These are phyloP conservation scores for Empidonax alnorum DNA, from an alignment of 2,113 vertebrate genomes.

Conservation along the genomic window DNA sequence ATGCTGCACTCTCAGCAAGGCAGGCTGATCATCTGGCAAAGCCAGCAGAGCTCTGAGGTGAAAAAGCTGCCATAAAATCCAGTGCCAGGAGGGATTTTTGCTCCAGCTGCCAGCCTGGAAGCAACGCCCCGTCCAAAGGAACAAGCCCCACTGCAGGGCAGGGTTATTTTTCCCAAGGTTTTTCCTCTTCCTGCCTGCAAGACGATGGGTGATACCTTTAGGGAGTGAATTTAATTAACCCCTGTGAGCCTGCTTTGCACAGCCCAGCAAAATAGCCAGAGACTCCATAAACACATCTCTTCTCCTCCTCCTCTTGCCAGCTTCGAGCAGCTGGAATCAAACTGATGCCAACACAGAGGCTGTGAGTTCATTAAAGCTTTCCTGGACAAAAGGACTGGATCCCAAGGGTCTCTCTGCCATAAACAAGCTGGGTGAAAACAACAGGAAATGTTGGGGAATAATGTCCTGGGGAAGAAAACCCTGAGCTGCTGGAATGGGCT, in stretches of 20 bases:
- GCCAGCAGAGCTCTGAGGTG: background rate
- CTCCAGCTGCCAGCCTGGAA: background rate
- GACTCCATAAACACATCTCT: background rate
- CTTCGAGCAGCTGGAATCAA: slow-evolving; percentile 15
- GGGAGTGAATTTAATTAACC: background rate
- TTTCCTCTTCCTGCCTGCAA: background rate
- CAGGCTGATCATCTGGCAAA: background rate
- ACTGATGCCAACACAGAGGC: background rate
- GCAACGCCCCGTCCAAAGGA: background rate
- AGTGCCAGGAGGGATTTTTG: background rate
- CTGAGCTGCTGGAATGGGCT: background rate
- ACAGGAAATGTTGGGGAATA: background rate
- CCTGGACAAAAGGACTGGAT: background rate
- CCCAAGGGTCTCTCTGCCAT: slow-evolving; percentile 10
- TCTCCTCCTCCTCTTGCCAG: background rate
- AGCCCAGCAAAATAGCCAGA: background rate
- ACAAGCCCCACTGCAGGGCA: background rate
- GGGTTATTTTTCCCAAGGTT: background rate
- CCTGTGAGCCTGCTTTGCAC: background rate
- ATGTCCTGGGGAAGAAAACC: background rate
- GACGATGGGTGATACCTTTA: background rate
- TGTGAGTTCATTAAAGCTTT: background rate
- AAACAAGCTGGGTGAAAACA: background rate
- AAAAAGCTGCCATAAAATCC: background rate
- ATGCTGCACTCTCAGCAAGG: background rate